A percentile compares a stretch with the other conserved stretches of the same genome.
These are phyloP conservation scores for Sebastolobus altivelis DNA, from an alignment of 2,797 vertebrate species.

Conservation along the genomic window DNA sequence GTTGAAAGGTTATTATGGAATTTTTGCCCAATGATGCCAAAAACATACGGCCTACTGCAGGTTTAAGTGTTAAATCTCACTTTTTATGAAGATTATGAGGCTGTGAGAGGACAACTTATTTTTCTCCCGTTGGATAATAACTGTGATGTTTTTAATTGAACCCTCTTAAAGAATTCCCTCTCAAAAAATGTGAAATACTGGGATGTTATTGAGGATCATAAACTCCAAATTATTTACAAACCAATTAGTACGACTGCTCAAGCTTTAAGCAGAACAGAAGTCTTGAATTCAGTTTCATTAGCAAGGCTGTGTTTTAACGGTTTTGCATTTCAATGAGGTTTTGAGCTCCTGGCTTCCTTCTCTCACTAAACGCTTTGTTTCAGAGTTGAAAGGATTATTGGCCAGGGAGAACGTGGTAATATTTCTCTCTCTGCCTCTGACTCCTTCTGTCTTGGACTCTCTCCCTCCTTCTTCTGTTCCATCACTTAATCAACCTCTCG, in stretches of 20 bases:
- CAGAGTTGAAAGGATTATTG: conserved; percentile 35
- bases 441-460: background rate
- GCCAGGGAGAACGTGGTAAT: background rate
- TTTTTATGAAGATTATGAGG: background rate
- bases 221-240: conserved; percentile 21
- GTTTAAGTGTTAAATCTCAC: background rate
- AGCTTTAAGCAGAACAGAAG: conserved; percentile 9
- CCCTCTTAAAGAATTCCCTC: background rate
- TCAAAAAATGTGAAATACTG: background rate
- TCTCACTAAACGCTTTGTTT: conserved; percentile 5
- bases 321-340: conserved; percentile 43
- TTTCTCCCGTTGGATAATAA: background rate
- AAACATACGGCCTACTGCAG: too few species aligned
- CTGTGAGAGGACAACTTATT: background rate
- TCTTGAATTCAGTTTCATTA: conserved; percentile 32
- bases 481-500: background rate
- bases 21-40: too few species aligned
- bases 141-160: background rate
- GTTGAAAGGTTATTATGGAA: too few species aligned
- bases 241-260: background rate
- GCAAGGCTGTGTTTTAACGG: conserved; percentile 17
- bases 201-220: background rate
- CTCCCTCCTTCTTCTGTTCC: too few species aligned
- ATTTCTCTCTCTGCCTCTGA: background rate
- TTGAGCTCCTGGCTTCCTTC: conserved; percentile 27